Evolutionary conservation across 2,797 vertebrate genomes (phyloP).

Genomic region (Bovichtus diacanthus): DNA sequence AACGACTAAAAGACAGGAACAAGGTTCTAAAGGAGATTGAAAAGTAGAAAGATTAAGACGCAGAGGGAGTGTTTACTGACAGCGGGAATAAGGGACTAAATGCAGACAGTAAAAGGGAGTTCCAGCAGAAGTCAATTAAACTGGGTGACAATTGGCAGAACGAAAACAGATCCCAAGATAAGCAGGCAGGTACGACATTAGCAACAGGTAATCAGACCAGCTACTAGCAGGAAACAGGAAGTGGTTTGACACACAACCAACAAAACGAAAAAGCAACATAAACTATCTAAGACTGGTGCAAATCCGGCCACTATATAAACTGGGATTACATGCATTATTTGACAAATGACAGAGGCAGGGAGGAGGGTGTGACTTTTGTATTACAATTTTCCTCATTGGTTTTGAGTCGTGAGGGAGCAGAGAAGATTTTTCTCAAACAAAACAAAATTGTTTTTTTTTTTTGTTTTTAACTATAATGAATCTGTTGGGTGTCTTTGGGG

Average conservation of each 20-base stretch:
- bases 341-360: background rate
- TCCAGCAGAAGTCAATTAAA: background rate
- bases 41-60: background rate
- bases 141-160: background rate
- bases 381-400: too few relatives aligned
- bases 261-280: background rate
- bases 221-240: background rate
- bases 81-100: slow-evolving; percentile 3
- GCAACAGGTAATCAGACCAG: background rate
- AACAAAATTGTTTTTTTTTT: background rate
- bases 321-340: background rate
- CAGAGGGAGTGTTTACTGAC: slow-evolving; percentile 4
- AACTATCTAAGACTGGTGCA: background rate
- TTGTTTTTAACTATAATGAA: background rate
- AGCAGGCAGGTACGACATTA: background rate
- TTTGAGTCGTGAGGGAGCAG: background rate
- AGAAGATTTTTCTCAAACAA: background rate
- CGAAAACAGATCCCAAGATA: background rate
- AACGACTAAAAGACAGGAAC: background rate
- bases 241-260: background rate
- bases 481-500: background rate
- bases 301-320: background rate
- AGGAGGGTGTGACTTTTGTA: too few relatives aligned
- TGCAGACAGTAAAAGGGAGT: background rate
- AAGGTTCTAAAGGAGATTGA: background rate